Evolutionary conservation across 2,797 vertebrate species (phyloP).

Genomic region (Eulemur mongoz): DNA sequence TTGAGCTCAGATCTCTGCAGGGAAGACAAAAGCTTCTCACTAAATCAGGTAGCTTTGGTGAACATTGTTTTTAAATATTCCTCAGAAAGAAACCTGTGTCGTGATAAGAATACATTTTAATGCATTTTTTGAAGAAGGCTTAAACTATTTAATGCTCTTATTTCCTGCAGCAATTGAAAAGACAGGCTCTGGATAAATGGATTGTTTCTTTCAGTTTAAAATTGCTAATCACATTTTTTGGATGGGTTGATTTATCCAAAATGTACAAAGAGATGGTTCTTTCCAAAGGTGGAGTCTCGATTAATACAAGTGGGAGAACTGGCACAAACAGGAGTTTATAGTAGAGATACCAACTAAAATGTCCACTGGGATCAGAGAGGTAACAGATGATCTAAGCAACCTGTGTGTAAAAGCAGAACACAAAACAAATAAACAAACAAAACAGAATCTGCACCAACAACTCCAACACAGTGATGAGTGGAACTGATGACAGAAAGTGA

Average conservation of each 20-base stretch:
- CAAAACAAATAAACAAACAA: not conserved
- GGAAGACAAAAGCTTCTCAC: slow-evolving; percentile 57
- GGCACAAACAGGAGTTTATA: not conserved
- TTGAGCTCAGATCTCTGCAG: slow-evolving; percentile 63
- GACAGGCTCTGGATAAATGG: slow-evolving; percentile 22
- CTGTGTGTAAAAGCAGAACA: not conserved
- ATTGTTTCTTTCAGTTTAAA: slow-evolving; percentile 56
- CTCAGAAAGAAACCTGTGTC: slow-evolving; percentile 59
- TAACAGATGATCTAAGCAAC: not conserved
- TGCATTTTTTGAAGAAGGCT: slow-evolving; percentile 18
- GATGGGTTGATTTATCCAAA: slow-evolving; percentile 23
- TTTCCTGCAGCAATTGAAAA: slow-evolving; percentile 36
- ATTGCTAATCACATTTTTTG: slow-evolving; percentile 40
- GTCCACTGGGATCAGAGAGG: not conserved
- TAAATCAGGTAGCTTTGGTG: slow-evolving; percentile 50
- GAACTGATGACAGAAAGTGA: not conserved
- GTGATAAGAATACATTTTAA: slow-evolving; percentile 38
- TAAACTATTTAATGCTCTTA: slow-evolving; percentile 41
- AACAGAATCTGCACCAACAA: not conserved
- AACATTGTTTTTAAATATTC: slow-evolving; percentile 46
- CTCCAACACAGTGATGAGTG: not conserved
- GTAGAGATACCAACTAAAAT: not conserved
- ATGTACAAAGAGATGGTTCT: slow-evolving; percentile 23
- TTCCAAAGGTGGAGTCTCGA: not conserved
- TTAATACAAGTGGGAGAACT: not conserved